Conservation (phyloP, 2,113 vertebrate genomes). For the Pseudopodoces humilis region DNA sequence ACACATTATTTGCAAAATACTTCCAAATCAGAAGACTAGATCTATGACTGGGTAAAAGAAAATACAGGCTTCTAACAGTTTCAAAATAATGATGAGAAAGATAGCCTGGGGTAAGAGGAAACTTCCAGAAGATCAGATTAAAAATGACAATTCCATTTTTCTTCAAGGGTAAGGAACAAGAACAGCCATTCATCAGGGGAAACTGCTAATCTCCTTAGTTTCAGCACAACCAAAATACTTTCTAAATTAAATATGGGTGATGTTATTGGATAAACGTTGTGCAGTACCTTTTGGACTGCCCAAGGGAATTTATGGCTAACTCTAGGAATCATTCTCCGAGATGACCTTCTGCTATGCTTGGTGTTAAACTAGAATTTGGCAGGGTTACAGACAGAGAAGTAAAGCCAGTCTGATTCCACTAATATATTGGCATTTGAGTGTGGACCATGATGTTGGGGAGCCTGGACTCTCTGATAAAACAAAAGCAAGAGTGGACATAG, state of each 20-base stretch:
- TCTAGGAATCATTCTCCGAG: background rate
- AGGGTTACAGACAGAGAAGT: background rate
- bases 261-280: background rate
- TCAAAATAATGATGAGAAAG: background rate
- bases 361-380: background rate
- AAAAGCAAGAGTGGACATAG: background rate
- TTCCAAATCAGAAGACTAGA: background rate
- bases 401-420: background rate
- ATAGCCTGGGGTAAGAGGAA: background rate
- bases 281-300: background rate
- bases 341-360: background rate
- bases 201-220: background rate
- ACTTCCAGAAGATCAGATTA: background rate
- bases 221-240: constrained; percentile 6
- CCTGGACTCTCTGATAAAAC: background rate
- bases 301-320: background rate
- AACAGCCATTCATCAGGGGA: background rate
- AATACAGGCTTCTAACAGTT: background rate
- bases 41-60: background rate
- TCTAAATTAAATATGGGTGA: background rate
- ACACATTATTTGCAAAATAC: background rate
- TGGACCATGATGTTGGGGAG: accelerated
- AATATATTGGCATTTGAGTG: background rate
- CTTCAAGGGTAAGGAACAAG: background rate
- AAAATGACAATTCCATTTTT: constrained; percentile 11